Evolutionary conservation across 2,797 vertebrate species (phyloP), one percentile per base, ranked within the genome.

Genomic region (Saxicola maurus): DNA sequence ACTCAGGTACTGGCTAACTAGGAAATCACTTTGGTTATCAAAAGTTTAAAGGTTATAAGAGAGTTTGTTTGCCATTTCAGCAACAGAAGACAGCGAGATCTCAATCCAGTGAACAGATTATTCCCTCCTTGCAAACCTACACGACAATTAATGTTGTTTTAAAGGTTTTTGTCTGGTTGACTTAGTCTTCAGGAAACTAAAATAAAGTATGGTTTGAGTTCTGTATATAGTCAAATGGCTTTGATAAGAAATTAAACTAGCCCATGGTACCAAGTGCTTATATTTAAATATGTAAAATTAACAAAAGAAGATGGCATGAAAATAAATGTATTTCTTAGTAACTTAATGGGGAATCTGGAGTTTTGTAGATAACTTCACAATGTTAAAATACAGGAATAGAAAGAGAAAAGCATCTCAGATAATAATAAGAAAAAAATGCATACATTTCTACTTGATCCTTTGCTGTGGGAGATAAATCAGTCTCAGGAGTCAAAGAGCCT

Each of bases 401-500:
- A 49, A 71, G 7, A 92, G 8, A 52, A 87, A 88, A 90, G 23
- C 10, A 13, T 59, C 13, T 81, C 30, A 72, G 33, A 80, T 17
- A 73, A 67, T 49, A 84, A 40, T 3, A 87, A 61, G 3, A 81
- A 77, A n/a, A 28, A 51, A 55, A 64, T 64, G 95, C 99, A 94
- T 98, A 99, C 99, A 99, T 99, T 98, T 99, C 99, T 98, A 99
- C 98, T 98, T 99, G 99, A 97, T 99, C 99, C 98, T 99, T 99
- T 92, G 98, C 98, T 96, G 99, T 98, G 86, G 98, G 98, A 92
- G 98, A 99, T 94, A 98, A 97, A 87, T 97, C 97, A 96, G 98
- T 97, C 95, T 99, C 99, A 69, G 99, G 98, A 98, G 98, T 98
- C 95, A 98, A 98, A 95, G 98, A 98, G 95, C 97, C 98, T 96